Conservation (phyloP, 2,113 vertebrate genomes). For the Hipposideros armiger region DNA sequence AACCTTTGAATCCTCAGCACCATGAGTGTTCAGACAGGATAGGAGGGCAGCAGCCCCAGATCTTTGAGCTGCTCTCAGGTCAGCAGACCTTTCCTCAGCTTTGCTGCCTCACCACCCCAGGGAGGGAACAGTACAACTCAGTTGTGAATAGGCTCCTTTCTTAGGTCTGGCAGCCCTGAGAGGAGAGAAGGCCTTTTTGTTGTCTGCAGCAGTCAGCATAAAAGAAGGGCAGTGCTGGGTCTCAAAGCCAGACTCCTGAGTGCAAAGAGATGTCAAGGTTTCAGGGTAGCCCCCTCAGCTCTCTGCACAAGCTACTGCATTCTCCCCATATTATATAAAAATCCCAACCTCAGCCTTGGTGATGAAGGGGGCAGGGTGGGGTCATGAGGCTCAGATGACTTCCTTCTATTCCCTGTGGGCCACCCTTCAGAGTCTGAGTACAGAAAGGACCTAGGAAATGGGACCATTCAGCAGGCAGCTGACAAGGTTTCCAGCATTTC, state of each 20-base stretch:
- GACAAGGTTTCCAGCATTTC: background rate
- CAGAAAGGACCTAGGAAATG: background rate
- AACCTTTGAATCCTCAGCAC: background rate
- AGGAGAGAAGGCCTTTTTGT: conserved; percentile 61
- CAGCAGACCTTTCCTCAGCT: conserved; percentile 11
- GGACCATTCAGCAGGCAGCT: background rate
- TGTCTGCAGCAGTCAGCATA: background rate
- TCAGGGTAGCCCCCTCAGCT: background rate
- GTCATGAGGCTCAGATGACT: background rate
- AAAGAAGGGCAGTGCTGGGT: conserved; percentile 41
- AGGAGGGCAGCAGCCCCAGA: background rate
- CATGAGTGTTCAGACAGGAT: background rate
- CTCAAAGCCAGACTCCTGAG: conserved; percentile 50
- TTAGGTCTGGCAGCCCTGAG: conserved; percentile 14
- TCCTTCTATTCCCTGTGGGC: background rate
- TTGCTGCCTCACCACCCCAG: background rate
- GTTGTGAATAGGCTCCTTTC: conserved; percentile 73
- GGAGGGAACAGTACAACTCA: background rate
- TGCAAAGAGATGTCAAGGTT: background rate
- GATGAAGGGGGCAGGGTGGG: background rate
- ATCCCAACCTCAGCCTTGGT: background rate
- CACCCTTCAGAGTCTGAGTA: background rate
- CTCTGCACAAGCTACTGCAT: background rate
- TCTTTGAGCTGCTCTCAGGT: background rate
- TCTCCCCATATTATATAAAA: background rate